These are phyloP conservation scores for Pyrochroa serraticornis DNA, from an alignment of 2,888 invertebrate genomes.

Conservation along the genomic window DNA sequence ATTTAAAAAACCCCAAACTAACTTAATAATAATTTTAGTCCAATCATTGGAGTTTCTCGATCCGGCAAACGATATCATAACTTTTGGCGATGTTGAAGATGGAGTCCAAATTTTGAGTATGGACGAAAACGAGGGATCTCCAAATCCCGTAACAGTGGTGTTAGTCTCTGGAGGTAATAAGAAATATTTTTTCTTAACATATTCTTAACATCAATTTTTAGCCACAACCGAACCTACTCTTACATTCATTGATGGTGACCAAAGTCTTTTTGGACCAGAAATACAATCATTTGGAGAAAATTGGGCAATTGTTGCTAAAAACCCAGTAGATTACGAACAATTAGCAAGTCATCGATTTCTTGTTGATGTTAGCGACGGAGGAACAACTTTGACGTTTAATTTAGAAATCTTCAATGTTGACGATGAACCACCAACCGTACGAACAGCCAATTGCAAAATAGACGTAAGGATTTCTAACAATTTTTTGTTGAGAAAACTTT, in stretches of 20 bases:
- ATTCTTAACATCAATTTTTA: no score
- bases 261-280: background rate
- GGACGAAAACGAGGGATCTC: background rate
- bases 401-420: conserved; percentile 37
- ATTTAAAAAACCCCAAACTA: background rate
- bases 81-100: background rate
- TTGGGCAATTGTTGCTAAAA: conserved; percentile 19
- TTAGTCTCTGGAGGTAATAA: background rate
- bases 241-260: background rate
- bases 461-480: conserved; percentile 27
- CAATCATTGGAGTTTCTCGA: background rate
- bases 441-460: conserved; percentile 34
- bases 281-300: background rate
- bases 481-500: conserved; percentile 1
- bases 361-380: background rate
- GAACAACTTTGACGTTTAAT: background rate
- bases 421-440: conserved; percentile 38
- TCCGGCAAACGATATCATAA: background rate
- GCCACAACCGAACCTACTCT: background rate
- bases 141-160: background rate
- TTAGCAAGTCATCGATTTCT: conserved; percentile 19
- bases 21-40: background rate
- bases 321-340: conserved; percentile 37
- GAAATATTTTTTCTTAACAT: background rate
- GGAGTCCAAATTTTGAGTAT: background rate